Evolutionary conservation across 2,888 invertebrate genomes (phyloP).

Genomic region (Machimus rusticus): DNA sequence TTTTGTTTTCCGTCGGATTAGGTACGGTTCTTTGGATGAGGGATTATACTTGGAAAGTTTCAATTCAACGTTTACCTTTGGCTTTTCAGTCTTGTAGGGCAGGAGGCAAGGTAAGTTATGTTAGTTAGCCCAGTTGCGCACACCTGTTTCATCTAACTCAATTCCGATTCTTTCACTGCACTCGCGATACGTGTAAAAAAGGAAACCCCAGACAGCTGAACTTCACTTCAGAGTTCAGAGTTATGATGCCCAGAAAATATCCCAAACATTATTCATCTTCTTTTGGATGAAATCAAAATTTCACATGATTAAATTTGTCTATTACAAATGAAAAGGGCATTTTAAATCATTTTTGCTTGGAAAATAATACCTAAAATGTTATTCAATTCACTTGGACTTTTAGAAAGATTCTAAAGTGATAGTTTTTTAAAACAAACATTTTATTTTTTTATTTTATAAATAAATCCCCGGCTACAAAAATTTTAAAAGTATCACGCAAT

Average conservation of each 20-base stretch:
- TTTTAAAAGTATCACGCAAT: too few species aligned
- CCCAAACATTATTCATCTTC: neutral
- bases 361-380: too few species aligned
- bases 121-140: neutral
- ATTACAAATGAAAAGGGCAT: too few species aligned
- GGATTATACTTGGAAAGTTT: constrained; percentile 1
- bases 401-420: too few species aligned
- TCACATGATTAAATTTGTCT: neutral
- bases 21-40: constrained; percentile 3
- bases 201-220: neutral
- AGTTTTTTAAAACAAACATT: too few species aligned
- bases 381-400: too few species aligned
- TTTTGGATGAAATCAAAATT: neutral
- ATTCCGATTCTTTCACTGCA: neutral
- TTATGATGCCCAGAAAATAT: neutral
- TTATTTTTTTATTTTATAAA: too few species aligned
- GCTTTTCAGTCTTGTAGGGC: neutral
- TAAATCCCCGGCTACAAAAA: too few species aligned
- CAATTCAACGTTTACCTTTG: neutral
- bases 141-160: neutral
- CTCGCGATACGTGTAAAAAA: neutral
- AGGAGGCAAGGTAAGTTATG: neutral
- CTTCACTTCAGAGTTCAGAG: neutral
- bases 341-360: too few species aligned
- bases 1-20: neutral